Base-by-base conservation (phyloP, 1,140 invertebrate species). In the Nasonia longicornis region DNA sequence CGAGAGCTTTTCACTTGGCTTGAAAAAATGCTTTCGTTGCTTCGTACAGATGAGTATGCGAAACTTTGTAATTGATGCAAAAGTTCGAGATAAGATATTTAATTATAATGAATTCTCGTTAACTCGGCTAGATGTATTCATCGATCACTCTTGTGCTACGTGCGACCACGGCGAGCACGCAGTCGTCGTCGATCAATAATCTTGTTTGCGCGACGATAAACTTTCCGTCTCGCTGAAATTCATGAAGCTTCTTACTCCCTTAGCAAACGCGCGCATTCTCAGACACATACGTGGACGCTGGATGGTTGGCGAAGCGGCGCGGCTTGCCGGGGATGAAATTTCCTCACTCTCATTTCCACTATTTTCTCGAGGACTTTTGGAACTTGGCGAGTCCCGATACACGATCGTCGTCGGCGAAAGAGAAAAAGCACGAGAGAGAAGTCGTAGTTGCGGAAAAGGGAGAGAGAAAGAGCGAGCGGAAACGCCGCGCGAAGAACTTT, bases 361-460 rank as follows among this genome's bases (percentile, higher is more conserved):
- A 76, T 76, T 76, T 80, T 66, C 64, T 73, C 26, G 22, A 70
- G 79, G 42, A 81, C 79, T 71, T 81, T 69, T 70, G 58, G 58
- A 82, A 85, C 73, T 81, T 79, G 45, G 70, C 78, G 73, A 85
- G 29, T 35, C 63, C 63, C 29, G 74, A 48, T 63, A 66, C 79
- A 71, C 81, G 64, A 73, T 75, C 31, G 64, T 77, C 38, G 66
- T 31, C 7, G 42, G 20, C 11, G 45, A 22, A 64, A 76, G n/a
- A 31, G 45, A 42, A 52, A 52, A 72, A 52, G 72, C 38, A 26
- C 38, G 11, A 38, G 29, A 71, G 67, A 71, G 26, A 42, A 64
- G 38, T 72, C 6, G 16, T 16, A 12, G 48, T 11, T 52, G 74
- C 35, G 38, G 74, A 84, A 73, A 84, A 77, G 31, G 29, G 16